These are phyloP conservation scores for Gadopsis marmoratus DNA, from an alignment of 2,797 vertebrate genomes.

Conservation along the genomic window DNA sequence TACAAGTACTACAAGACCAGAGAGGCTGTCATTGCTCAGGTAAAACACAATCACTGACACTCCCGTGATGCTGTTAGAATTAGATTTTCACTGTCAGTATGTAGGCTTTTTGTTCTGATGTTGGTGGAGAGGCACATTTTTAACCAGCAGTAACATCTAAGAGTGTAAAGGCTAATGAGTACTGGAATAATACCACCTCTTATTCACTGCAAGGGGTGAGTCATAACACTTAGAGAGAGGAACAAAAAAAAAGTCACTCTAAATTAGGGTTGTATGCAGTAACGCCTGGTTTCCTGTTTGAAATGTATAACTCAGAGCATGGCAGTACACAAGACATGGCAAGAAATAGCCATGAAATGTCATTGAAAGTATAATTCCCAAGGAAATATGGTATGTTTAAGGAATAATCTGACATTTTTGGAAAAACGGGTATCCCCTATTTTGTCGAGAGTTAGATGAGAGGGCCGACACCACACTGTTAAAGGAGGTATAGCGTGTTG, in stretches of 20 bases:
- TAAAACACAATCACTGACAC: constrained; percentile 38
- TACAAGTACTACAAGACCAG: constrained; percentile 94
- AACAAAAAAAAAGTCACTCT: background rate
- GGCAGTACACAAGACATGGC: background rate
- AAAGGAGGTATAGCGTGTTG: background rate
- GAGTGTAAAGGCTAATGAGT: constrained; percentile 11
- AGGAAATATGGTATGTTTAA: background rate
- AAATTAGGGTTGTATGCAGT: background rate
- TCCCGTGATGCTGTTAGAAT: constrained; percentile 4
- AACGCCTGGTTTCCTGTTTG: background rate
- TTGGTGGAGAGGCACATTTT: constrained; percentile 20
- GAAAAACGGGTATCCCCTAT: background rate
- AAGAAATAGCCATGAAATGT: background rate
- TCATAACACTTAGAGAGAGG: constrained; percentile 15
- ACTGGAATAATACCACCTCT: constrained; percentile 5
- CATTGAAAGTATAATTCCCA: background rate
- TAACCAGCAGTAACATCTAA: background rate
- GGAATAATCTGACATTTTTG: background rate
- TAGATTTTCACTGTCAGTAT: background rate
- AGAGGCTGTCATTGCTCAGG: constrained; percentile 98
- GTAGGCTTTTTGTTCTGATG: background rate
- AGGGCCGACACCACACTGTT: background rate
- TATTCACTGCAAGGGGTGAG: constrained; percentile 3
- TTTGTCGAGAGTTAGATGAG: background rate
- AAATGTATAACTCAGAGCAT: background rate